Percentiles rank a stretch among this genome's conserved stretches.
Conservation (phyloP, 2,888 invertebrate species). For the Eulithis prunata region DNA sequence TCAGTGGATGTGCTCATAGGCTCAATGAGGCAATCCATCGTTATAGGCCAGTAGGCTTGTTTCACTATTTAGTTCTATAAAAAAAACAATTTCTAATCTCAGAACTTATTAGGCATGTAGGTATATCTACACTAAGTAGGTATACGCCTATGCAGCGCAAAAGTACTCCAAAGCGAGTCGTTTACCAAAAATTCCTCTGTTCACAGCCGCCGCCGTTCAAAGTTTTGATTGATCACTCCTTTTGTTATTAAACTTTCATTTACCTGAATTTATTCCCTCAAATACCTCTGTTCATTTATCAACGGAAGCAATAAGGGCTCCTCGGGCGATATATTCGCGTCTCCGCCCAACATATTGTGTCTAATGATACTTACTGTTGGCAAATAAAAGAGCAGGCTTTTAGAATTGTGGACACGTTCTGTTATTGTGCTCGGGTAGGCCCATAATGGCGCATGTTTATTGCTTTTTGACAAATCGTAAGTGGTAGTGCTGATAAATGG, state of each 20-base stretch:
- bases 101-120: no score
- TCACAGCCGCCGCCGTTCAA: constrained; percentile 20
- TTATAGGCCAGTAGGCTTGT: no score
- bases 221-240: constrained; percentile 32
- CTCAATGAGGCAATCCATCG: no score
- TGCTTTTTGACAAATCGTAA: constrained; percentile 52
- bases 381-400: constrained; percentile 63
- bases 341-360: constrained; percentile 58
- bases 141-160: not conserved
- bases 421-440: constrained; percentile 43
- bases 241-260: constrained; percentile 36
- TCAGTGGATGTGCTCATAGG: no score
- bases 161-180: not conserved
- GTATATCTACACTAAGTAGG: no score
- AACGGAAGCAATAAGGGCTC: constrained; percentile 66
- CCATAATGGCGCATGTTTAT: constrained; percentile 53
- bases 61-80: no score
- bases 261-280: constrained; percentile 29
- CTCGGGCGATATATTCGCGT: constrained; percentile 62
- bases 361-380: constrained; percentile 66
- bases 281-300: constrained; percentile 65
- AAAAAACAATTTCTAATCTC: no score
- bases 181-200: constrained; percentile 9
- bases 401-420: constrained; percentile 58
- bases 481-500: constrained; percentile 23